Percentiles rank a stretch among this genome's conserved stretches.
Conservation (phyloP, 2,113 vertebrate species). For the Ptilonorhynchus violaceus region DNA sequence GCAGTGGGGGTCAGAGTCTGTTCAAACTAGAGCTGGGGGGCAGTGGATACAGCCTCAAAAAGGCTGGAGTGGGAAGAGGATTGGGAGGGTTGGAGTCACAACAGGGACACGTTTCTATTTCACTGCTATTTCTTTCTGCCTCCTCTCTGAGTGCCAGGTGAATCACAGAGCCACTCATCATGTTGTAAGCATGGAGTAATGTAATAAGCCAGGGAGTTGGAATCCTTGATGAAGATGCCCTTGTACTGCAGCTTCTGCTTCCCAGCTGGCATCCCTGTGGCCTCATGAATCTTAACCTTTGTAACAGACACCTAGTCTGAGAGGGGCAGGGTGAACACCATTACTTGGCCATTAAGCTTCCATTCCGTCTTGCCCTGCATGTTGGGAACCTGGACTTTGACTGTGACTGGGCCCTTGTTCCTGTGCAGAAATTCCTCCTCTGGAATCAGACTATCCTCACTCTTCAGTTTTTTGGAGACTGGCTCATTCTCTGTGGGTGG, state of each 20-base stretch:
- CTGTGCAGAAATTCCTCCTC: constrained; percentile 96
- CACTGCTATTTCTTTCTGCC: constrained; percentile 98
- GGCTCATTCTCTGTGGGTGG: constrained; percentile 94
- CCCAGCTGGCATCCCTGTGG: constrained; percentile 96
- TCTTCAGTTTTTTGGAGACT: constrained; percentile 93
- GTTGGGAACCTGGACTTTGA: constrained; percentile 98
- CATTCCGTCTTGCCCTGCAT: constrained; percentile 99
- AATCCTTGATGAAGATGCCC: constrained; percentile 99
- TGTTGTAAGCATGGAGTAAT: too few species aligned
- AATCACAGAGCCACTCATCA: constrained; percentile 90
- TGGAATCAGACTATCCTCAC: constrained; percentile 93
- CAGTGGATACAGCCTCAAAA: not conserved
- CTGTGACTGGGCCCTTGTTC: constrained; percentile 95
- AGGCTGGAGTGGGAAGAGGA: not conserved
- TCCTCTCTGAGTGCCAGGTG: constrained; percentile 96
- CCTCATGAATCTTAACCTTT: constrained; percentile 98
- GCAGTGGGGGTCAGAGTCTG: not conserved
- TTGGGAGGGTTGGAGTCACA: not conserved
- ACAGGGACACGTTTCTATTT: too few species aligned
- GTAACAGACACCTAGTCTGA: constrained; percentile 99
- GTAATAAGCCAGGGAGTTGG: constrained; percentile 97
- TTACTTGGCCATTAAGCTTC: constrained; percentile 93
- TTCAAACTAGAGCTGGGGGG: not conserved
- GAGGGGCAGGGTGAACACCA: constrained; percentile 94
- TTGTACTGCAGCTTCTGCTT: constrained; percentile 98